Evolutionary conservation across 1,140 invertebrate genomes (phyloP).

Genomic region (Choristoneura fumiferana): DNA sequence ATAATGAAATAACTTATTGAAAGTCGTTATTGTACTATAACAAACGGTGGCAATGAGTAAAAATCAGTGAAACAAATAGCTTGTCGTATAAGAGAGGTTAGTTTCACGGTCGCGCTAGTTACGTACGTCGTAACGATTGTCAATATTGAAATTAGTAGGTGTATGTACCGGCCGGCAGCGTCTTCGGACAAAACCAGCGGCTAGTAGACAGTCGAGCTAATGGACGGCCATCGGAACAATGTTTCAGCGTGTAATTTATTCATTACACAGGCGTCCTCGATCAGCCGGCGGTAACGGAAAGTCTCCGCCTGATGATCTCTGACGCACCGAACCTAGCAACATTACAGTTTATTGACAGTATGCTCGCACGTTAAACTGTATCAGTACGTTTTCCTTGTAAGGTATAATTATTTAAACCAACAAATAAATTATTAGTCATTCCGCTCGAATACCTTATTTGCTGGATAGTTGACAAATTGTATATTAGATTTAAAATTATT

Average conservation of each 20-base stretch:
- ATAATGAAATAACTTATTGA: neutral
- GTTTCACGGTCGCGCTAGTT: conserved; percentile 50
- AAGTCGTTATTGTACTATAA: neutral
- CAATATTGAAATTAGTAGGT: conserved; percentile 62
- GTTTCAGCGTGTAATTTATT: conserved; percentile 78
- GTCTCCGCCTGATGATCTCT: conserved; percentile 64
- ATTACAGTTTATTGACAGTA: neutral
- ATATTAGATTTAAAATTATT: neutral
- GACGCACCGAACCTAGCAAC: conserved; percentile 23
- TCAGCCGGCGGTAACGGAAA: conserved; percentile 63
- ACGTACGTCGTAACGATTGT: conserved; percentile 54
- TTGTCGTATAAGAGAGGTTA: conserved; percentile 28
- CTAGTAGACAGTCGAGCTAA: conserved; percentile 57
- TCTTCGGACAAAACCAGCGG: conserved; percentile 36
- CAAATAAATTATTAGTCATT: neutral
- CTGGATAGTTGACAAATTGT: neutral
- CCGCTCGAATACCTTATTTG: neutral
- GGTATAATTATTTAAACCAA: neutral
- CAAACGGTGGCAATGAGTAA: conserved; percentile 27
- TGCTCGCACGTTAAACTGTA: conserved; percentile 4
- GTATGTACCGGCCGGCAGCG: conserved; percentile 20
- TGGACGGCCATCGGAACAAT: conserved; percentile 70
- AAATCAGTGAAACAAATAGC: conserved; percentile 42
- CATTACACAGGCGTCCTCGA: conserved; percentile 74
- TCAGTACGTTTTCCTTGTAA: neutral